Conservation (phyloP, 2,888 invertebrate genomes). For the Drosophila setosimentum region DNA sequence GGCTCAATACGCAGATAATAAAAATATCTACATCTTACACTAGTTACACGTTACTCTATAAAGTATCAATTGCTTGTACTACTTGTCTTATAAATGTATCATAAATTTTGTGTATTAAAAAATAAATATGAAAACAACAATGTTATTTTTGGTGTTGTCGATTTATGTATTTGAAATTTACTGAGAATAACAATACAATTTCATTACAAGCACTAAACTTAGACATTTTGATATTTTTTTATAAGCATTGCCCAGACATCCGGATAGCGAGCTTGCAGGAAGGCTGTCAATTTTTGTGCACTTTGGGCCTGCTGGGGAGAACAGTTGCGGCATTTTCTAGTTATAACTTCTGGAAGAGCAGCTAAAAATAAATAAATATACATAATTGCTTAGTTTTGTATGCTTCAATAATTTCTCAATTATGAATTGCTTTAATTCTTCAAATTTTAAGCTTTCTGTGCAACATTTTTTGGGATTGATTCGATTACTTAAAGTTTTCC, state of each 20-base stretch:
- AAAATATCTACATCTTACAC: conserved; percentile 16
- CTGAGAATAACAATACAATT: conserved; percentile 31
- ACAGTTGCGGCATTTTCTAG: conserved; percentile 86
- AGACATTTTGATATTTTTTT: conserved; percentile 84
- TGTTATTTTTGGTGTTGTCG: not conserved
- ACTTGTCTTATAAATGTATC: conserved; percentile 50
- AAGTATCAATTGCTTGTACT: conserved; percentile 22
- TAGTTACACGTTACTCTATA: conserved; percentile 23
- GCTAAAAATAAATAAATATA: conserved; percentile 34
- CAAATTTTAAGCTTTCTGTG: not conserved
- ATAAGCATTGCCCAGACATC: conserved; percentile 86
- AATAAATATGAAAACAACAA: conserved; percentile 3
- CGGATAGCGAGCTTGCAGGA: conserved; percentile 86
- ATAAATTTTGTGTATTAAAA: conserved; percentile 42
- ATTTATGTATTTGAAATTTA: conserved; percentile 17
- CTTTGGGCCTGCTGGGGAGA: conserved; percentile 86
- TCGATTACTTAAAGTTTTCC: not conserved
- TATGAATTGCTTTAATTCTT: not conserved
- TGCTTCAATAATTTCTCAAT: not conserved
- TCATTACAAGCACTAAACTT: conserved; percentile 27
- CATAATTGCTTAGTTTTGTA: not conserved
- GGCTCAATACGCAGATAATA: conserved; percentile 84
- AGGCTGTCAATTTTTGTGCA: conserved; percentile 86
- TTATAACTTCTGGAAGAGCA: conserved; percentile 86
- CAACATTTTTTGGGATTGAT: not conserved